phyloP scores from a whole-genome alignment of 1,140 invertebrate species.

The Thaumatotibia leucotreta region DNA sequence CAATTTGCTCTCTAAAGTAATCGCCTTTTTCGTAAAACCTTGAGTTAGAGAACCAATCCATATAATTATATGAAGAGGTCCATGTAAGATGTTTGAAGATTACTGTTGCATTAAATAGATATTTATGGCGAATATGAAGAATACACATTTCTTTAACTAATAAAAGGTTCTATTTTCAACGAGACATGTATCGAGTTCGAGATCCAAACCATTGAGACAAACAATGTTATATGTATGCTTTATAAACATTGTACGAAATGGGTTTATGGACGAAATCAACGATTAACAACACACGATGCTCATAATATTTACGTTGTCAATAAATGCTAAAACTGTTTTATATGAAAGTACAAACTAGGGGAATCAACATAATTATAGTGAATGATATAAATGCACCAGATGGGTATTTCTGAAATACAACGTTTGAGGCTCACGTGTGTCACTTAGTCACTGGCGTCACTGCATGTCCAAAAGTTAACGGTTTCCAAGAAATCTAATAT shows the following conservation, averaged over 20 bases:
- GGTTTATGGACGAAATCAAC: slow-evolving; percentile 20
- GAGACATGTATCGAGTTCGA: background rate
- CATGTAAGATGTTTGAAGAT: no score
- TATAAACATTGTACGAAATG: slow-evolving; percentile 20
- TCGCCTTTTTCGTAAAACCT: no score
- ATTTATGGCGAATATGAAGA: no score
- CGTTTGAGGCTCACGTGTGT: background rate
- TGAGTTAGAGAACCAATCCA: no score
- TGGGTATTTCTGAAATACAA: background rate
- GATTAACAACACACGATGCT: slow-evolving; percentile 9
- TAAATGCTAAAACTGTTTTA: slow-evolving; percentile 9
- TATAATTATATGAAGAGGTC: no score
- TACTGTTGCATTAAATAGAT: no score
- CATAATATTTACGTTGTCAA: slow-evolving; percentile 24
- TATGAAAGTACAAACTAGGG: background rate
- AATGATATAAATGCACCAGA: background rate
- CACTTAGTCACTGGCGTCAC: no score
- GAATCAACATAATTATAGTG: background rate
- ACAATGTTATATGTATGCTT: background rate
- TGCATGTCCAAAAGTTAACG: no score
- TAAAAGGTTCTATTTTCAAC: background rate
- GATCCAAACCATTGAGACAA: background rate
- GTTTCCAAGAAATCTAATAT: no score
- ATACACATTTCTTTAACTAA: no score
- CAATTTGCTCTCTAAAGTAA: no score